Evolutionary conservation across 2,888 invertebrate species (phyloP), one percentile per base, ranked within the genome.

Genomic region (Ichneumoninae sp.): DNA sequence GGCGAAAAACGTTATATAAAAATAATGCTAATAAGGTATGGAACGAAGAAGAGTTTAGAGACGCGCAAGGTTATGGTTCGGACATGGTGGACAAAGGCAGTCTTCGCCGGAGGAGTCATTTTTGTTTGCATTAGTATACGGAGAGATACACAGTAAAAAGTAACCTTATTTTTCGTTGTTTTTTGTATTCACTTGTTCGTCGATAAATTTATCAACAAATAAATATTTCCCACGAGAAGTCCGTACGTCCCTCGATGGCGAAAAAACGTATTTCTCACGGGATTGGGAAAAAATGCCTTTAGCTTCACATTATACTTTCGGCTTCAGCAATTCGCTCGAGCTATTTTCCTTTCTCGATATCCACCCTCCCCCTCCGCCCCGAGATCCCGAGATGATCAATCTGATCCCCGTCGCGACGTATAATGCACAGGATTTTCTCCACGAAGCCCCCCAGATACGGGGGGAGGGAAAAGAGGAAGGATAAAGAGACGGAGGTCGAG

Each of bases 331-430:
- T 76, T 68, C 57, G 57, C 47, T 26, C 19, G 19, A 19, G 19
- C 44, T 60, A 69, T 77, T 71, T 71, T 52, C 26, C 16, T 50
- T 36, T 26, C 36, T 44, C 47, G 70, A 13, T 50, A 19, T 36
- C 7, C 8, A 19, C 10, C 19, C 16, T 4, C 3, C 13, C 10
- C 44, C 16, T 16, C 16, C 8, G 3, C 10, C 13, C 16, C 16
- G 16, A 16, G 70, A 52, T 70, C 36, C 57, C 26, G 52, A 44
- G 65, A 79, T 79, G 8, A 79, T 79, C 71, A 79, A 71, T 65
- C 79, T 79, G 52, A 71, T 79, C 71, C 65, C 40, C 71, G 19
- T 71, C 54, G 70, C 70, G 60, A 70, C 78, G 52, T 65, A 71
- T 52, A 66, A 80, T 50, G 65, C 73, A 54, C 40, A 57, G 52